phyloP scores from a whole-genome alignment of 2,888 invertebrate genomes.

The Sarcophaga caerulescens region DNA sequence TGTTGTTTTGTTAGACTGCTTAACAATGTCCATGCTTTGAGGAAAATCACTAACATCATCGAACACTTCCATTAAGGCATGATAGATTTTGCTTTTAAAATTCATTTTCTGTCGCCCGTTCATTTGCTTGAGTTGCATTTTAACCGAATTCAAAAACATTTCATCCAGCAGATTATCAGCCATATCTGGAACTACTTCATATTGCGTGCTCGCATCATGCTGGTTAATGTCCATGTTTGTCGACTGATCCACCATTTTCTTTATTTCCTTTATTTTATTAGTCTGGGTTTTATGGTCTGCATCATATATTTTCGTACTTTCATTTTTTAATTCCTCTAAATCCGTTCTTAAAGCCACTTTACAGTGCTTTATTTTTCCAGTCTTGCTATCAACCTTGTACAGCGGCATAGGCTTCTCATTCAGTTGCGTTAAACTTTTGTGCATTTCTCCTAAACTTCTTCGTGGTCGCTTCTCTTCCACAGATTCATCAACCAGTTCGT shows the following conservation, averaged over 20 bases:
- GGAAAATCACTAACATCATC: slow-evolving; percentile 75
- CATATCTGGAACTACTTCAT: not conserved
- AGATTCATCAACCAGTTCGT: slow-evolving; percentile 25
- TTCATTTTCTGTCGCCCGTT: slow-evolving; percentile 76
- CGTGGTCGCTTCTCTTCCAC: slow-evolving; percentile 55
- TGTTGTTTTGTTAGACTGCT: slow-evolving; percentile 69
- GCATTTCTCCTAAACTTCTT: slow-evolving; percentile 4
- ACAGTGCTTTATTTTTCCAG: not conserved
- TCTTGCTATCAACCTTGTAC: not conserved
- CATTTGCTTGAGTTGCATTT: slow-evolving; percentile 75
- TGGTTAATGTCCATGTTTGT: slow-evolving; percentile 9
- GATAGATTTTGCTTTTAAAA: slow-evolving; percentile 76
- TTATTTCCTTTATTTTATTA: not conserved
- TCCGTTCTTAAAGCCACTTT: not conserved
- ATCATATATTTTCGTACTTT: not conserved
- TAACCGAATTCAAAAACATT: slow-evolving; percentile 73
- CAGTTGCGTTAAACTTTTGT: not conserved
- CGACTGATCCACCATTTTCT: slow-evolving; percentile 14
- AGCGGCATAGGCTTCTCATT: not conserved
- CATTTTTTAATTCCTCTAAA: not conserved
- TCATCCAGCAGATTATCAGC: slow-evolving; percentile 70
- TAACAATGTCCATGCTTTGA: slow-evolving; percentile 67
- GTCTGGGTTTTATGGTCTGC: not conserved
- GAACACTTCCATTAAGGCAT: slow-evolving; percentile 75
- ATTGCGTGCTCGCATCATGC: slow-evolving; percentile 37